phyloP scores from a whole-genome alignment of 2,888 invertebrate species.

The Odontocolon sp. region DNA sequence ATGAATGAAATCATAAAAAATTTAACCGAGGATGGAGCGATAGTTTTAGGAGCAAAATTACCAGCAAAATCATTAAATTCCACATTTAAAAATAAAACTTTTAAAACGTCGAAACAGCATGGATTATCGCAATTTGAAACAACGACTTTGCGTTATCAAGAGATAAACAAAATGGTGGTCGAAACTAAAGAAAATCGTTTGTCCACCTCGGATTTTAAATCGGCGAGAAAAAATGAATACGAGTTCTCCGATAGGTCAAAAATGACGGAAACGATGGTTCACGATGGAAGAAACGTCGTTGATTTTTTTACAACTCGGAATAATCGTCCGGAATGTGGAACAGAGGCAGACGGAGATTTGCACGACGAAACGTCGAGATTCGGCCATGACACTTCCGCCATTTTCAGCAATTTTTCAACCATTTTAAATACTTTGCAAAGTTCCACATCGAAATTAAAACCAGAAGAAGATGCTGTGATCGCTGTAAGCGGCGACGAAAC shows the following conservation, averaged over 20 bases:
- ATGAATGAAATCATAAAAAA: constrained; percentile 53
- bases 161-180: neutral
- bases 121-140: neutral
- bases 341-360: neutral
- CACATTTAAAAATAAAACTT: neutral
- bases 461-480: constrained; percentile 36
- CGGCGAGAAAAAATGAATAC: neutral
- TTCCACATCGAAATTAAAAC: neutral
- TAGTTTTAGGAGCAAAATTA: constrained; percentile 53
- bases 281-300: neutral
- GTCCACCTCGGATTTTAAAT: neutral
- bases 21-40: constrained; percentile 51
- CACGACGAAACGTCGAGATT: no score
- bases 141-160: neutral
- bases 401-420: neutral
- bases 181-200: neutral
- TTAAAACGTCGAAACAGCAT: neutral
- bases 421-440: neutral
- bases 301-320: neutral
- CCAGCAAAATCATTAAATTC: constrained; percentile 11
- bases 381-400: neutral
- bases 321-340: neutral
- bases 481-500: constrained; percentile 47
- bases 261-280: neutral
- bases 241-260: neutral